Percentiles rank a stretch among this genome's conserved stretches.
Conservation (phyloP, 35 echinoderm and acorn worm species). For the Ophioderma brevispina region DNA sequence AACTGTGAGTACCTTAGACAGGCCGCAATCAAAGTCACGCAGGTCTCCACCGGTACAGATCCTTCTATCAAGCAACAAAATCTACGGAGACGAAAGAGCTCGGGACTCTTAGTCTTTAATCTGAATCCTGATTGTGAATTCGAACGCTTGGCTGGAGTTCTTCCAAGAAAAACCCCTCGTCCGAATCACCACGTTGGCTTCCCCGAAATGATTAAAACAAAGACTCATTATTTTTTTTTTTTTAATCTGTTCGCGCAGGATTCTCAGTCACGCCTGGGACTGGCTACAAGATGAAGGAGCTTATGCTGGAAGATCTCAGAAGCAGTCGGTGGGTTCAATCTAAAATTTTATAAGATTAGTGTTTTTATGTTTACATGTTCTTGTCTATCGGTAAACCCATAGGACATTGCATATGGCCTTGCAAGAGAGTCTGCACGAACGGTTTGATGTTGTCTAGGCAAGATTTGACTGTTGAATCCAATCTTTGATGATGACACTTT, state of each 20-base stretch:
- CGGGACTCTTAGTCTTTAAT: slow-evolving; percentile 45
- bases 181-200: background rate
- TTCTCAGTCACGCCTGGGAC: background rate
- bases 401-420: too few species aligned
- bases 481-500: too few species aligned
- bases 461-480: too few species aligned
- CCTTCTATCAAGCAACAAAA: slow-evolving; percentile 29
- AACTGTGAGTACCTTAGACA: slow-evolving; percentile 29
- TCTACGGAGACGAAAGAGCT: slow-evolving; percentile 38
- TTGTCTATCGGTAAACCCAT: too few species aligned
- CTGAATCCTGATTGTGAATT: background rate
- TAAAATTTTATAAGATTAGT: too few species aligned
- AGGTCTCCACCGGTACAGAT: background rate
- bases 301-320: background rate
- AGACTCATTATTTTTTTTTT: too few species aligned
- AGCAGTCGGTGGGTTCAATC: too few species aligned
- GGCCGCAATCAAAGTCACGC: background rate
- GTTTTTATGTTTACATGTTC: too few species aligned
- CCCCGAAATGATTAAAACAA: background rate
- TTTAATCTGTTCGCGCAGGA: background rate
- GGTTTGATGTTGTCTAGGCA: too few species aligned
- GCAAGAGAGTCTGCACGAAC: too few species aligned
- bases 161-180: background rate
- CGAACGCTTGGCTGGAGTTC: background rate
- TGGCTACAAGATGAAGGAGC: too few species aligned